phyloP scores from a whole-genome alignment of 1,140 invertebrate genomes.

The Dreissena polymorpha region DNA sequence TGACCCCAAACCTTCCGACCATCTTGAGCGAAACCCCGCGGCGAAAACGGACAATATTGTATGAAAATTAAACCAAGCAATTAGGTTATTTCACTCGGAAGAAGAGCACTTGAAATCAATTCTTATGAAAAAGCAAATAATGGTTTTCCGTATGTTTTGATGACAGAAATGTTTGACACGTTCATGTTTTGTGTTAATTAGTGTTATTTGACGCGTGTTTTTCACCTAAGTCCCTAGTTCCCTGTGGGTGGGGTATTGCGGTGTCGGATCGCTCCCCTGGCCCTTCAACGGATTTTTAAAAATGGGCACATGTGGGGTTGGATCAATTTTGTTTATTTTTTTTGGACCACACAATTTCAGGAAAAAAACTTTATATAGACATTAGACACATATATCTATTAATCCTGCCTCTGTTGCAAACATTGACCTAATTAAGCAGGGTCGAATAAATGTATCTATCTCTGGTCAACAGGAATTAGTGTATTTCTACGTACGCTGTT shows the following conservation, averaged over 20 bases:
- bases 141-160: not conserved
- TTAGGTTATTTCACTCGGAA: constrained; percentile 15
- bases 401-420: too few relatives aligned
- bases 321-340: too few relatives aligned
- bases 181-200: constrained; percentile 41
- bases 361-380: too few relatives aligned
- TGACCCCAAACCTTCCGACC: constrained; percentile 12
- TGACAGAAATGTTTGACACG: constrained; percentile 44
- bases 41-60: constrained; percentile 40
- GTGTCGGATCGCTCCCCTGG: not conserved
- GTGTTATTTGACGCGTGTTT: constrained; percentile 49
- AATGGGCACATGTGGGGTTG: too few relatives aligned
- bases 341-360: too few relatives aligned
- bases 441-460: too few relatives aligned
- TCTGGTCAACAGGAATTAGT: too few relatives aligned
- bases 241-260: not conserved
- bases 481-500: too few relatives aligned
- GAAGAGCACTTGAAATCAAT: constrained; percentile 24
- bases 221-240: not conserved
- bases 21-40: constrained; percentile 1
- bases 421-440: too few relatives aligned
- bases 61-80: constrained; percentile 44
- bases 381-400: too few relatives aligned
- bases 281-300: not conserved
- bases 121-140: constrained; percentile 32